Evolutionary conservation across 2,113 vertebrate genomes (phyloP).

Genomic region (Nicator chloris): DNA sequence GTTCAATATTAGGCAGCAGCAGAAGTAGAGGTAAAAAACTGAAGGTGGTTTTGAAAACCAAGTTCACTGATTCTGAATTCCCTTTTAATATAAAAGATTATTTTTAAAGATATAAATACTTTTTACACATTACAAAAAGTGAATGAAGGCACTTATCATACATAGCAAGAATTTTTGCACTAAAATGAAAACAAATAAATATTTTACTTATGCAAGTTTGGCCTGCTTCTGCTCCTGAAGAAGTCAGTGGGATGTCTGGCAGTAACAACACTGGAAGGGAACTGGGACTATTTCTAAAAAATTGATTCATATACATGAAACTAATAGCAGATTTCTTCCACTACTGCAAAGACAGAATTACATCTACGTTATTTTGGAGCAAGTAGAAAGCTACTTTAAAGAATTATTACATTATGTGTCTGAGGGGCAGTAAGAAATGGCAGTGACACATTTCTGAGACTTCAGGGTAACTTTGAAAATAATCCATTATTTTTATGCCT

Average conservation of each 20-base stretch:
- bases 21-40: constrained; percentile 52
- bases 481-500: not conserved
- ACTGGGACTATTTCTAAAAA: not conserved
- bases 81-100: constrained; percentile 80
- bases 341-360: constrained; percentile 57
- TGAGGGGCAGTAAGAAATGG: not conserved
- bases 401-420: not conserved
- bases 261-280: not conserved
- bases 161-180: constrained; percentile 25
- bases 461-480: not conserved
- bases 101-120: constrained; percentile 65
- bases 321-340: constrained; percentile 41
- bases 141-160: constrained; percentile 60
- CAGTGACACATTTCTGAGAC: not conserved
- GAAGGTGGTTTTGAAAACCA: constrained; percentile 69
- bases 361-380: not conserved
- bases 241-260: not conserved
- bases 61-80: constrained; percentile 56
- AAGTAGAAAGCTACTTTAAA: not conserved
- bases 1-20: constrained; percentile 48
- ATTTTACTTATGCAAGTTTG: constrained; percentile 28
- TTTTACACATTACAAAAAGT: constrained; percentile 62
- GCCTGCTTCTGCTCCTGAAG: not conserved
- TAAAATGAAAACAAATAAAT: constrained; percentile 62
- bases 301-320: not conserved